Base-by-base conservation (phyloP, 2,797 vertebrate genomes). In the Leptatherina wallacei region DNA sequence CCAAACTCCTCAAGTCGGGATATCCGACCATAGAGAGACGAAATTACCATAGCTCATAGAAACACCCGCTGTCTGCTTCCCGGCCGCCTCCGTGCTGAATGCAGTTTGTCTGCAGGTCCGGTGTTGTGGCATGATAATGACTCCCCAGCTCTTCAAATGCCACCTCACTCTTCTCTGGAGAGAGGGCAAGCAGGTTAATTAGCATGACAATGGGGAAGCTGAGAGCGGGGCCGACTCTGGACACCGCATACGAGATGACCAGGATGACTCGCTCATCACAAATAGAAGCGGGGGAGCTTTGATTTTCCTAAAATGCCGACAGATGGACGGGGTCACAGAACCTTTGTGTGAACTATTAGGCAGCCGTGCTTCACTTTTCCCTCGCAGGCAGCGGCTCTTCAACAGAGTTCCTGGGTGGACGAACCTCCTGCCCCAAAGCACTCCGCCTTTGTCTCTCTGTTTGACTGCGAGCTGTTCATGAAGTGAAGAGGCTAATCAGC, bases 271-370 rank as follows among this genome's bases (percentile, higher is more conserved):
- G 93, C 80, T 84, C 91, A 72, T 90, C 89, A 84, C 91, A 88
- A 89, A 92, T 92, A 88, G 92, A 89, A 93, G 88, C 73, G 60
- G 44, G 77, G 87, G 22, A 6, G 14, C 91, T 94, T 93, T 95
- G 91, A 92, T 95, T 94, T 27, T 95, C 88, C 80, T 75, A 71
- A 86, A 91, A 91, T 56, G 88, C 83, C 88, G 93, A 91, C 92
- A 94, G 94, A 94, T 88, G 90, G 88, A 92, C 84, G 79, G 83
- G 88, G 93, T 93, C 94, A 91, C 82, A 61, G 88, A 85, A 92
- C 87, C 92, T 94, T 92, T 95, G 93, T 94, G 91, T 91, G 80
- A 93, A 91, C 93, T 92, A 93, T 95, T 94, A 95, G 94, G 93
- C 93, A 80, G 76, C 77, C 87, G 81, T 83, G 91, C 90, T 91